These are phyloP conservation scores for Sebastes trivittatus DNA, from an alignment of 2,797 vertebrate species.

Conservation along the genomic window DNA sequence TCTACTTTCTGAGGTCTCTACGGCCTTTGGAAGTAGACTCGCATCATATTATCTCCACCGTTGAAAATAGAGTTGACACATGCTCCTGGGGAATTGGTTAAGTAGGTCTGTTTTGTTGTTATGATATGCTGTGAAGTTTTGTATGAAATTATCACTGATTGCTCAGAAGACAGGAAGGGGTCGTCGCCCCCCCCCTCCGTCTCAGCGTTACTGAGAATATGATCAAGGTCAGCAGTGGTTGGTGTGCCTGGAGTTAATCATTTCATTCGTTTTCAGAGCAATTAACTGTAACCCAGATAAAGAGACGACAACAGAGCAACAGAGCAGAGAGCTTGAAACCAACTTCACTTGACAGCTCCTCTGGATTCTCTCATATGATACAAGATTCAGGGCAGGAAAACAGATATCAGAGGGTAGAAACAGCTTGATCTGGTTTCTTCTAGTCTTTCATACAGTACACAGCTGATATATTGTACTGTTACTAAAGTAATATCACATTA, in stretches of 20 bases:
- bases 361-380: neutral
- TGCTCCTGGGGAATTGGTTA: conserved; percentile 43
- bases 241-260: conserved; percentile 35
- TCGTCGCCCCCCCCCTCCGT: neutral
- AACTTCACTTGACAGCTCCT: neutral
- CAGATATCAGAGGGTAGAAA: conserved; percentile 1
- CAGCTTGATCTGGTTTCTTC: neutral
- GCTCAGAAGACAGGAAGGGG: conserved; percentile 16
- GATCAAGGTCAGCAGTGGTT: conserved; percentile 58
- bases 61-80: conserved; percentile 38
- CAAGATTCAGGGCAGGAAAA: neutral
- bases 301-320: conserved; percentile 21
- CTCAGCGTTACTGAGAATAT: conserved; percentile 16
- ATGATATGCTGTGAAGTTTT: conserved; percentile 32
- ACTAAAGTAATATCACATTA: conserved; percentile 13
- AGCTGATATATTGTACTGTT: neutral
- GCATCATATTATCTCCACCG: conserved; percentile 13
- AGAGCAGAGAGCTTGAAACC: conserved; percentile 19
- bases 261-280: conserved; percentile 38
- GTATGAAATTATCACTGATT: conserved; percentile 46
- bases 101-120: conserved; percentile 54
- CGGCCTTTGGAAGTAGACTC: conserved; percentile 14
- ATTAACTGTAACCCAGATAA: conserved; percentile 69
- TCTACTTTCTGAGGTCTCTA: neutral
- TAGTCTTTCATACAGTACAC: neutral